Evolutionary conservation across 2,113 vertebrate genomes (phyloP), one percentile per base, ranked within the genome.

Genomic region (Nothobranchius kuhntae): DNA sequence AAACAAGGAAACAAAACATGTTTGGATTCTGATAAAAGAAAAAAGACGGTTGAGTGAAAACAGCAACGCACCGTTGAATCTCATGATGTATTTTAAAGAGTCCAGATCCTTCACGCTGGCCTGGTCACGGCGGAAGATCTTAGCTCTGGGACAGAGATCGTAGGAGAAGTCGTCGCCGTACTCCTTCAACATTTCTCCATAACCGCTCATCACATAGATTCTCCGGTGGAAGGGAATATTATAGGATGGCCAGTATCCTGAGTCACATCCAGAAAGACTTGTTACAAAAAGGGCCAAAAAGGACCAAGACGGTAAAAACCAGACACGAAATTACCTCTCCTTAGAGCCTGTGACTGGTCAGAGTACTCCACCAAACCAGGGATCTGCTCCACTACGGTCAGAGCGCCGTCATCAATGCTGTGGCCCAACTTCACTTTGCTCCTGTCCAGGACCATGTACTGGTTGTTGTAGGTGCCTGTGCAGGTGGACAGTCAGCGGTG

Each of bases 201-300:
- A 98, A 2, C 96, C 96, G 9, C 96, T 98, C 85, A 92, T 87
- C 30, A 65, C 82, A 88, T 96, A 98, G 86, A 96, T 94, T 45
- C 82, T 93, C 54, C 80, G 61, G 81, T 98, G 95, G 86, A 97
- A 98, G 57, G 96, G 96, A n/a, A 98, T 76, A 35, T 98, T 98
- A 81, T 98, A 98, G 51, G 96, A 98, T 1, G 96, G 94, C 96
- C 96, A 98, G 57, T 96, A 96, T 72, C 96, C 96, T 98, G 89
- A 8, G 0, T 13, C 10, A 24, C 63, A 17, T 15, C 26, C 13
- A 13, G 0, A 6, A 15, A 52, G 5, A 13, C 3, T 1, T 30
- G 35, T 4, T 24, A 4, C 6, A 15, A 14, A 40, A 14, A 47
- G 1, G 9, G 15, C 36, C 9, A 46, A 0, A 30, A 54, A 11